Evolutionary conservation across 2,888 invertebrate genomes (phyloP), one percentile per base, ranked within the genome.

Genomic region (Clepsis dumicolana): DNA sequence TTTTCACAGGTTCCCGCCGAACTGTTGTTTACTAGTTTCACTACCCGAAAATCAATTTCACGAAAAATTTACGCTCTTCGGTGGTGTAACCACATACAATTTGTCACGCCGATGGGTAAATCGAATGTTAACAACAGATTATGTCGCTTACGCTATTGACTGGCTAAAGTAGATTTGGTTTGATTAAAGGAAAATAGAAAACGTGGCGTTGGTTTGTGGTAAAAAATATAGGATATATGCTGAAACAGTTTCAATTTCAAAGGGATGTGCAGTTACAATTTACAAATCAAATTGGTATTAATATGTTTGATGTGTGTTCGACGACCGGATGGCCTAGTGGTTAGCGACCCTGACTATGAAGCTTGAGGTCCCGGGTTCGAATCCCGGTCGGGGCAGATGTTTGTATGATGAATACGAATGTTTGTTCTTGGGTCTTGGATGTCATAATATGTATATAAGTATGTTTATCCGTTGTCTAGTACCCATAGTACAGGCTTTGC

Each of bases 61-160:
- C 74, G 78, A 77, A 77, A 76, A 77, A 76, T 76, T 72, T 74
- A 73, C 74, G 70, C 72, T 66, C 71, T 64, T 72, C 74, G 74
- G 71, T 75, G 74, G 74, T 76, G 75, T 75, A 75, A 77, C 77
- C 76, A 73, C 76, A 72, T 66, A 70, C 74, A 77, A 79, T 79
- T 81, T 78, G 74, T 68, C 70, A 66, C 75, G 69, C 69, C 61
- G 71, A 70, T 67, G 70, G 74, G 62, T 77, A 71, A 72, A 72
- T 71, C 65, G 64, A 63, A 67, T 72, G 75, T 72, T 66, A 77
- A 80, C 73, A 70, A 71, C 71, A 74, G 76, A 78, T 78, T 73
- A 76, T 72, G 69, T n/a, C 74, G 74, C 79, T 77, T 76, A 78
- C 72, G 71, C 73, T 67, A 74, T 70, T 71, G 74, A 75, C 66